phyloP scores from a whole-genome alignment of 2,113 vertebrate species.

The Pungitius pungitius region DNA sequence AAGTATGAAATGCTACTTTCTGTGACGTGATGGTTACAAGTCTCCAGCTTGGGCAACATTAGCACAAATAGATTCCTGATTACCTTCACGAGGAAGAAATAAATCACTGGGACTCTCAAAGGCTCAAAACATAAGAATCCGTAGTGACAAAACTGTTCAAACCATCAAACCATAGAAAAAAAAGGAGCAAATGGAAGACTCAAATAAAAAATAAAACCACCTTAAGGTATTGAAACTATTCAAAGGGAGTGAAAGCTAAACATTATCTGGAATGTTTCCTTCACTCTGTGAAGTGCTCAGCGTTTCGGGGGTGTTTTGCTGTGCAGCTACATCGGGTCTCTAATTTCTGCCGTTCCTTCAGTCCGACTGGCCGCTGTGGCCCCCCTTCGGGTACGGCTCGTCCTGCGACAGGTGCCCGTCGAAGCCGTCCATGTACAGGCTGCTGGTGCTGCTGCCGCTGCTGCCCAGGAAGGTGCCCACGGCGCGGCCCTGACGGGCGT shows the following conservation, averaged over 20 bases:
- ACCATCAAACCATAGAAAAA: constrained; percentile 39
- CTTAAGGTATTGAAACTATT: constrained; percentile 40
- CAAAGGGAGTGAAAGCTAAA: constrained; percentile 44
- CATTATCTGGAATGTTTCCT: constrained; percentile 67
- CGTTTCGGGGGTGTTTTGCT: constrained; percentile 62
- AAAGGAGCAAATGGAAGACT: constrained; percentile 65
- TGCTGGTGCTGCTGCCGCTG: constrained; percentile 85
- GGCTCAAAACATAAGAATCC: constrained; percentile 1
- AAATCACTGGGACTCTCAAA: constrained; percentile 1
- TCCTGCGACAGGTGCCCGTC: constrained; percentile 90
- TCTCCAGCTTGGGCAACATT: constrained; percentile 6
- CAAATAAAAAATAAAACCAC: constrained; percentile 34
- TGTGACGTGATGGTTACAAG: constrained; percentile 5
- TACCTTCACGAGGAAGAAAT: not conserved
- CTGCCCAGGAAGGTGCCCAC: constrained; percentile 91
- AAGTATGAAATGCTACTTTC: constrained; percentile 36
- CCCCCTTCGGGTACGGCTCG: constrained; percentile 85
- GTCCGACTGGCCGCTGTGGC: constrained; percentile 89
- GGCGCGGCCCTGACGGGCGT: constrained; percentile 94
- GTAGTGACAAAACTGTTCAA: not conserved
- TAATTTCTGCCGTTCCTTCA: constrained; percentile 66
- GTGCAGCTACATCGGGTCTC: constrained; percentile 60
- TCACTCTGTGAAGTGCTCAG: constrained; percentile 53
- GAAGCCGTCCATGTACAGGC: constrained; percentile 88
- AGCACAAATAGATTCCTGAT: constrained; percentile 2